phyloP scores from a whole-genome alignment of 2,113 vertebrate species.

The Eira barbara region DNA sequence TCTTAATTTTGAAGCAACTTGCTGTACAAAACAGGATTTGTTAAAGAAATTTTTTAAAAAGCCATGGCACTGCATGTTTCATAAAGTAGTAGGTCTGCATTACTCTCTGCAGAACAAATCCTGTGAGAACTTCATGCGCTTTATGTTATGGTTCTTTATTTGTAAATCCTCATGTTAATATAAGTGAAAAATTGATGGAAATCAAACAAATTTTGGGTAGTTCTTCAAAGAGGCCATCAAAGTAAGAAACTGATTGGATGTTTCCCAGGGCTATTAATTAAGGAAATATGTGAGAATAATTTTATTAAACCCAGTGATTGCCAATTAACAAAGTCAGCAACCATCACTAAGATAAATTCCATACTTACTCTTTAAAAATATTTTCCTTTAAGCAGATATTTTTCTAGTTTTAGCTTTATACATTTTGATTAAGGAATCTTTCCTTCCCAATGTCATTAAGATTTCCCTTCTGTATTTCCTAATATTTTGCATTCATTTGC shows the following conservation, averaged over 20 bases:
- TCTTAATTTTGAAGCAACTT: constrained; percentile 1
- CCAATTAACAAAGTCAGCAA: background rate
- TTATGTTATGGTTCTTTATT: background rate
- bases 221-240: background rate
- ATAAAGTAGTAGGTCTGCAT: background rate
- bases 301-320: background rate
- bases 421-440: background rate
- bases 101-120: background rate
- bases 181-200: background rate
- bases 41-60: background rate
- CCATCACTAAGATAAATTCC: background rate
- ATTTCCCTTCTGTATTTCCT: background rate
- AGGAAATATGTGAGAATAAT: background rate
- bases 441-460: background rate
- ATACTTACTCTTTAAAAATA: background rate
- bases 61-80: background rate
- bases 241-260: background rate
- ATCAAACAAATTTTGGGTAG: background rate
- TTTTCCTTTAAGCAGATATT: background rate
- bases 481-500: background rate
- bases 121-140: background rate
- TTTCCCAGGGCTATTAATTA: background rate
- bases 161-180: background rate
- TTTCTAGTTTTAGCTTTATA: background rate
- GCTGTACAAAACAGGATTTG: background rate